Evolutionary conservation across 37 sponge, comb jelly and placozoan genomes (phyloP), one percentile per base, ranked within the genome.

Genomic region (Agelas oroides): DNA sequence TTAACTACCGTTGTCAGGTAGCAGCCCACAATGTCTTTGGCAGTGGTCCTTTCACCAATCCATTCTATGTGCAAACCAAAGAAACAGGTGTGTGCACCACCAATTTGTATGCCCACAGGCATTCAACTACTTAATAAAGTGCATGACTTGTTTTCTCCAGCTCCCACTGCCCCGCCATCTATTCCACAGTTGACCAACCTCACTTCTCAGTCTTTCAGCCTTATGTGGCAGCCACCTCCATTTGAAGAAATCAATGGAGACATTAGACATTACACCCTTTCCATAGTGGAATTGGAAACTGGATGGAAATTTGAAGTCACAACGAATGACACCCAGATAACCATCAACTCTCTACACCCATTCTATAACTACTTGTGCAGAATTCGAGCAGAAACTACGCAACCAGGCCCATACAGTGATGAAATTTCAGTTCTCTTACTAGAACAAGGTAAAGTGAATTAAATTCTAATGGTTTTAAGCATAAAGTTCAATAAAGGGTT

Each of bases 191-290:
- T 46, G 46, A 12, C 46, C 3, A 8, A 46, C 6, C 46, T 46
- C 6, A 46, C 46, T 8, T 3, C 46, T 46, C 46, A 46, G 46
- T 46, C 46, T 8, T 46, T 46, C 46, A 46, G 46, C 46, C 65
- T 87, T n/a, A 58, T 34, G 1, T 87, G 87, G 87, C 59, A 62
- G 59, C 62, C 80, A n/a, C 87, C 87, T 79, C 66, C 73, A 46
- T 52, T 60, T 60, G 74, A 73, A 27, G 33, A 54, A 20, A 68
- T n/a, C 20, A 80, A 87, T 79, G 87, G 80, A 30, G 37, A 41
- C 24, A 73, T 87, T 25, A 34, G 31, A 21, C 37, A 63, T 28
- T 87, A 87, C 39, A 13, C 79, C 32, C 53, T 87, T 38, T 3
- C 18, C 16, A 52, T 87, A 20, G 34, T 62, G 31, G 73, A 86